phyloP scores from a whole-genome alignment of 2,113 vertebrate genomes.

The Microcebus tavaratra region DNA sequence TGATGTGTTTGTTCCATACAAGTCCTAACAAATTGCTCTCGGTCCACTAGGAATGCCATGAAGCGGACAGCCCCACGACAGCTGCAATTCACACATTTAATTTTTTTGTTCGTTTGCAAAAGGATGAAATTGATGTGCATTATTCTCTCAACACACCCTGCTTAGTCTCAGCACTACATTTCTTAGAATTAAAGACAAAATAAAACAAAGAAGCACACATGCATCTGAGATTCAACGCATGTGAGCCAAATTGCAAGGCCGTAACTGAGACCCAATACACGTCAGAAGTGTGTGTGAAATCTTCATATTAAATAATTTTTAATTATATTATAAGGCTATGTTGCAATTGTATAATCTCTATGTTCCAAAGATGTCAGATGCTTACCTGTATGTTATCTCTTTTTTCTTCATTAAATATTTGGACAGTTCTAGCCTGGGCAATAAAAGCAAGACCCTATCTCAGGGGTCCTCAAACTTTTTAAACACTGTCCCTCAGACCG shows the following conservation, averaged over 20 bases:
- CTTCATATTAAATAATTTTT: not conserved
- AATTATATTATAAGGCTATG: not conserved
- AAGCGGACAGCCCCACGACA: not conserved
- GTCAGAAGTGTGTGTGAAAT: not conserved
- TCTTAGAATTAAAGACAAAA: slow-evolving; percentile 41
- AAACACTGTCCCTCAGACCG: no score
- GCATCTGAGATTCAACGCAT: not conserved
- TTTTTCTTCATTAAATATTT: not conserved
- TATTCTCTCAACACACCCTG: not conserved
- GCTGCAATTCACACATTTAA: not conserved
- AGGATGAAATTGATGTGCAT: not conserved
- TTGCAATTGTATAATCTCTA: not conserved
- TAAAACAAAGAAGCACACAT: not conserved
- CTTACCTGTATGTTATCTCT: not conserved
- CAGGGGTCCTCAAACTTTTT: not conserved
- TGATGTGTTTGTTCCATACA: not conserved
- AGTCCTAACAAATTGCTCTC: not conserved
- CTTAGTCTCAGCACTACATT: not conserved
- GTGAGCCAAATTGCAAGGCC: not conserved
- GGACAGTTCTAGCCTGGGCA: not conserved
- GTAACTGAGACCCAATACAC: not conserved
- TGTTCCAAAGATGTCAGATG: not conserved
- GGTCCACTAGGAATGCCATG: not conserved
- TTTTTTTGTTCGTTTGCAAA: slow-evolving; percentile 8
- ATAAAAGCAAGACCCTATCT: not conserved